phyloP scores from a whole-genome alignment of 1,140 invertebrate species.

The Argopecten irradians region DNA sequence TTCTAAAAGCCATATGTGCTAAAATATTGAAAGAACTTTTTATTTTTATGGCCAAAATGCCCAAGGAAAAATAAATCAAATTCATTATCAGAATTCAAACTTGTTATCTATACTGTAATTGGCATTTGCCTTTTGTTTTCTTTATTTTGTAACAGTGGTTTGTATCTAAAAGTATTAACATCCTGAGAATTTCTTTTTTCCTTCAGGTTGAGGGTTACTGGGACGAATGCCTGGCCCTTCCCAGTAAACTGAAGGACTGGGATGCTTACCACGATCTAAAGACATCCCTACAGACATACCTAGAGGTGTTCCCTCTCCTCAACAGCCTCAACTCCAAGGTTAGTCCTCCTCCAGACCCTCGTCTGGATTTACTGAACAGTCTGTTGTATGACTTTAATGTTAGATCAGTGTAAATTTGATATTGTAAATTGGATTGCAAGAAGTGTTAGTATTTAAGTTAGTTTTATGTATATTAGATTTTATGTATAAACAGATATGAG shows the following conservation, averaged over 20 bases:
- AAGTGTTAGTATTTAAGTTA: not conserved
- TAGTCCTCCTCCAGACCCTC: slow-evolving; percentile 12
- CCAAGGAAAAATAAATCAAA: too few relatives aligned
- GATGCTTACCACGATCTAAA: slow-evolving; percentile 75
- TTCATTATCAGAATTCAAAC: too few relatives aligned
- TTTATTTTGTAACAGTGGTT: too few relatives aligned
- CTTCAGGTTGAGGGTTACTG: slow-evolving; percentile 74
- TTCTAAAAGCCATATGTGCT: too few relatives aligned
- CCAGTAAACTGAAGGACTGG: slow-evolving; percentile 77
- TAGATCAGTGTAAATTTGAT: not conserved
- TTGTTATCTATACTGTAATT: too few relatives aligned
- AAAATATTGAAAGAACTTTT: too few relatives aligned
- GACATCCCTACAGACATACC: slow-evolving; percentile 71
- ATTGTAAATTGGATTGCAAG: not conserved
- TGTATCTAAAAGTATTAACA: too few relatives aligned
- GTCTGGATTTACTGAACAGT: not conserved
- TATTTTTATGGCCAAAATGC: too few relatives aligned
- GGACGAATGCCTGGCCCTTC: slow-evolving; percentile 76
- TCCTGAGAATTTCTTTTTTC: too few relatives aligned
- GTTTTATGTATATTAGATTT: not conserved
- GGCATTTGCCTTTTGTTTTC: too few relatives aligned
- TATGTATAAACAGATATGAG: too few relatives aligned
- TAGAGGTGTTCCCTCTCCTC: slow-evolving; percentile 74
- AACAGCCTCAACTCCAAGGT: slow-evolving; percentile 75
- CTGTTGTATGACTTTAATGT: not conserved